A percentile compares a stretch with the other conserved stretches of the same genome.
phyloP scores from a whole-genome alignment of 2,888 invertebrate genomes.

The Labia minor region DNA sequence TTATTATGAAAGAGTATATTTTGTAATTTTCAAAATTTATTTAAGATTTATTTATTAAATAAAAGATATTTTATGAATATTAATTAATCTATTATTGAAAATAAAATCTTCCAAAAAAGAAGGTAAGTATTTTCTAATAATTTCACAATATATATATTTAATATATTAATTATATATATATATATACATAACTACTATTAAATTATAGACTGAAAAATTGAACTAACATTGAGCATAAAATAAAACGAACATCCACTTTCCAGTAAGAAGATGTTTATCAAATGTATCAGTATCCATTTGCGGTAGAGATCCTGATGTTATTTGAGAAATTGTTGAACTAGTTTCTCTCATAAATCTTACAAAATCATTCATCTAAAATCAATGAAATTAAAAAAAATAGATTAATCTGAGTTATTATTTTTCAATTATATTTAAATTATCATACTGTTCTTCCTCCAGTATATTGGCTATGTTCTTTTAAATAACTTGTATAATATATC shows the following conservation, averaged over 20 bases:
- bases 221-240: slow-evolving; percentile 64
- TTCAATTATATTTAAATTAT: slow-evolving; percentile 29
- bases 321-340: neutral
- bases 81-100: no score
- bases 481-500: slow-evolving; percentile 72
- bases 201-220: no score
- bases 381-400: neutral
- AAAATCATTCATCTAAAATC: slow-evolving; percentile 52
- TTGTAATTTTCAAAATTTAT: no score
- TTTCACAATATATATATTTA: no score
- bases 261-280: slow-evolving; percentile 44
- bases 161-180: no score
- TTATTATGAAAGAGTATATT: no score
- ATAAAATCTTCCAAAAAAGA: no score
- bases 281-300: slow-evolving; percentile 40
- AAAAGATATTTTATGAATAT: no score
- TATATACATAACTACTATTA: no score
- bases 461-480: slow-evolving; percentile 55
- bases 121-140: no score
- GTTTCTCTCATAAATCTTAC: slow-evolving; percentile 50
- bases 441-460: slow-evolving; percentile 45
- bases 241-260: slow-evolving; percentile 58
- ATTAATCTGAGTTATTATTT: neutral
- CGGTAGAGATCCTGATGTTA: neutral
- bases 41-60: no score